phyloP scores from a whole-genome alignment of 2,888 invertebrate genomes.

The Rhamnusium bicolor region DNA sequence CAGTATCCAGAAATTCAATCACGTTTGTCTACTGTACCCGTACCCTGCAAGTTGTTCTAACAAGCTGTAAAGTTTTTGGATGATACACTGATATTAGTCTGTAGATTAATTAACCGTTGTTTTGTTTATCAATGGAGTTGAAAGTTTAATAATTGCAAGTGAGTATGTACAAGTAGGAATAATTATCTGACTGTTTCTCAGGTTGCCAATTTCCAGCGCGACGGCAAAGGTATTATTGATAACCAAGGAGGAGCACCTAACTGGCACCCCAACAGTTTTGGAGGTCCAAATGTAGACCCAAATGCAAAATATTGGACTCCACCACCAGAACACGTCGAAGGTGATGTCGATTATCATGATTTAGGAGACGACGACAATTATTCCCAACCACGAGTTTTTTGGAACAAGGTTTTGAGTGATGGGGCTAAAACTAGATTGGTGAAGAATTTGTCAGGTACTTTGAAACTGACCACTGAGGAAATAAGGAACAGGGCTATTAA shows the following conservation, averaged over 20 bases:
- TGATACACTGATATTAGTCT: too few species aligned
- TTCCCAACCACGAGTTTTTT: constrained; percentile 85
- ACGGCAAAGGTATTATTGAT: constrained; percentile 83
- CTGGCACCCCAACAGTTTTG: constrained; percentile 95
- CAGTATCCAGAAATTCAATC: too few species aligned
- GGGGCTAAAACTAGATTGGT: constrained; percentile 81
- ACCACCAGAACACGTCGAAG: constrained; percentile 75
- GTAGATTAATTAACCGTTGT: too few species aligned
- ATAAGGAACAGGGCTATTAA: constrained; percentile 88
- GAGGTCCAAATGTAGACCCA: constrained; percentile 83
- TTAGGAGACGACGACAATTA: constrained; percentile 89
- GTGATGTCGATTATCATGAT: constrained; percentile 84
- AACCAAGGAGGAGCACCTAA: constrained; percentile 92
- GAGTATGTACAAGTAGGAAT: too few species aligned
- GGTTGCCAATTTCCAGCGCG: constrained; percentile 87
- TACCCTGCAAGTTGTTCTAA: too few species aligned
- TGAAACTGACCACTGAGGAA: constrained; percentile 83
- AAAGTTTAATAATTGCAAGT: too few species aligned
- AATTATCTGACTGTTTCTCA: constrained; percentile 53
- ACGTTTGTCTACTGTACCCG: too few species aligned
- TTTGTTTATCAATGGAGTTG: too few species aligned
- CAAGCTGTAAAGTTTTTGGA: too few species aligned
- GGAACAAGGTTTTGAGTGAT: constrained; percentile 83
- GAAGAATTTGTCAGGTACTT: constrained; percentile 83
- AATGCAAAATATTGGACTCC: constrained; percentile 74